A percentile compares a stretch with the other conserved stretches of the same genome.
phyloP scores from a whole-genome alignment of 2,797 vertebrate genomes.

The Pampus argenteus region DNA sequence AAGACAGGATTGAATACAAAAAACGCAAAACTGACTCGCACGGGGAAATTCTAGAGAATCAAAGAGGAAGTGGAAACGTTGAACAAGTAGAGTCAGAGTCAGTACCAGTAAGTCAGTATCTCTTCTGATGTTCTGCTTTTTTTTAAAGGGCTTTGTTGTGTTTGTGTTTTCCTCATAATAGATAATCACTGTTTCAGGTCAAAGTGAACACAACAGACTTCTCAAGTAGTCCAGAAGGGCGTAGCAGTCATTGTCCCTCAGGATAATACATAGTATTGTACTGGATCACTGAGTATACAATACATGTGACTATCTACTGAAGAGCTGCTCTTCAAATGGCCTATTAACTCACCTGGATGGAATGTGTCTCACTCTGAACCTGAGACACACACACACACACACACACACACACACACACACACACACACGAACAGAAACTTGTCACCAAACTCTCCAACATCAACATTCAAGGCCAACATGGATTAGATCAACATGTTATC shows the following conservation, averaged over 20 bases:
- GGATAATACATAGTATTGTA: constrained; percentile 39
- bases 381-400: constrained; percentile 21
- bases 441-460: constrained; percentile 30
- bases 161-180: constrained; percentile 37
- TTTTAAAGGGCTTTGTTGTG: constrained; percentile 15
- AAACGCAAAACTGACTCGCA: background rate
- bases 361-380: constrained; percentile 52
- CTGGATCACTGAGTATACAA: constrained; percentile 55
- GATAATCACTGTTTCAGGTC: constrained; percentile 47
- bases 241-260: constrained; percentile 45
- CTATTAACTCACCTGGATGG: constrained; percentile 74
- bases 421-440: constrained; percentile 6
- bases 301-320: constrained; percentile 28
- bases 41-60: background rate
- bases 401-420: constrained; percentile 34
- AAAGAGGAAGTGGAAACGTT: background rate
- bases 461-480: constrained; percentile 27
- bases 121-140: background rate
- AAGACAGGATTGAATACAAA: too few relatives aligned
- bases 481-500: too few relatives aligned
- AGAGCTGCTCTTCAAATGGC: constrained; percentile 57
- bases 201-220: constrained; percentile 38
- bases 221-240: constrained; percentile 57
- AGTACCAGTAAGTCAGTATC: too few relatives aligned
- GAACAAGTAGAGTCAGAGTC: background rate